Base-by-base conservation (phyloP, 2,888 invertebrate genomes). In the Ditylenchus weischeri region DNA sequence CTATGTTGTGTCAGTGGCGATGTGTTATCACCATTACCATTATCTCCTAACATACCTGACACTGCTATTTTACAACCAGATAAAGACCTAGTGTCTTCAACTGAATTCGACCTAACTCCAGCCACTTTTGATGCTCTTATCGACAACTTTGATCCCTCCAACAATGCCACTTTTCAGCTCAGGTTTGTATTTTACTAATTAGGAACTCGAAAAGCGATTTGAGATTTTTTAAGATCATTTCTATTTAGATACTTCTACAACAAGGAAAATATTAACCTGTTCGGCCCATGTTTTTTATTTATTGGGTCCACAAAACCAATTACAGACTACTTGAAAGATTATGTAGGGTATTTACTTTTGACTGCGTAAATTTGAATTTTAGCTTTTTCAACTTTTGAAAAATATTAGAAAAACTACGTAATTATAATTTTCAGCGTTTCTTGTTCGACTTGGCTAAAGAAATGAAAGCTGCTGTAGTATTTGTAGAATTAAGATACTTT, bases 401-500 rank as follows among this genome's bases (percentile, higher is more conserved):
- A 29, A 29, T 29, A 5, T 29, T 5, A 2, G 3, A 19, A 50
- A 18, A 50, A 50, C n/a, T 4, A 50, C 2, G 3, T 50, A n/a
- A n/a, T 50, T 6, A 6, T 50, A 5, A 19, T 18, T 50, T 50
- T 50, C 50, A 50, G 50, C 50, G 50, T 21, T 50, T 50, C 21
- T 6, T 50, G 2, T 50, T 50, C 21, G 50, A 50, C 50, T 4
- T 50, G 50, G 50, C 50, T 21, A 50, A 50, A 21, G 50, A 50
- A 50, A 50, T 50, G 3, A 63, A 59, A 23, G 61, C 63, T 21
- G 61, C 63, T 3, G 57, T 63, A 5, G 62, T 63, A 23, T 63
- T 62, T 58, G 63, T 63, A 3, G 63, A 63, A 63, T 58, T 59
- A 29, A 58, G 63, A n/a, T 54, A 62, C 61, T 63, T 63, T 61